phyloP scores from a whole-genome alignment of 2,888 invertebrate species.

The Diarsia mendica region DNA sequence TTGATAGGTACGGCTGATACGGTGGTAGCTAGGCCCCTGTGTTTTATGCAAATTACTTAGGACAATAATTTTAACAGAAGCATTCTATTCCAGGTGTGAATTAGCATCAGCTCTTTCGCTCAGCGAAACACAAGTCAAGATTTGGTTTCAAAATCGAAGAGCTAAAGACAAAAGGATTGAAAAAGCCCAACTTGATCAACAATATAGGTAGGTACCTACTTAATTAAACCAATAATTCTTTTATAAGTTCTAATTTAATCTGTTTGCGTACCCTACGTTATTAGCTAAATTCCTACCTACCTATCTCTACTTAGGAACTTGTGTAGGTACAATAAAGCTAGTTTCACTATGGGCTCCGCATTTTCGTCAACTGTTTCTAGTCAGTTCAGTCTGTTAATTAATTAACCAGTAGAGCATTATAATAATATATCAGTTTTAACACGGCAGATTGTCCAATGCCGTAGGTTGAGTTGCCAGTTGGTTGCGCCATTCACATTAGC shows the following conservation, averaged over 20 bases:
- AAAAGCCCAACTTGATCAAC: constrained; percentile 98
- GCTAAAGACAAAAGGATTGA: constrained; percentile 99
- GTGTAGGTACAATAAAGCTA: background rate
- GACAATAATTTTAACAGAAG: background rate
- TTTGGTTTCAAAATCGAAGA: constrained; percentile 98
- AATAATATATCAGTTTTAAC: background rate
- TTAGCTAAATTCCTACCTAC: background rate
- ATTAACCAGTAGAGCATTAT: no score
- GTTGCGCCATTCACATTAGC: no score
- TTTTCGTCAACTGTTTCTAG: background rate
- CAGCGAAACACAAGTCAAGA: constrained; percentile 99
- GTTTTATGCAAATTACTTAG: background rate
- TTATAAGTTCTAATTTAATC: background rate
- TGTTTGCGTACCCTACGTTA: background rate
- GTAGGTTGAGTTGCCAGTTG: no score
- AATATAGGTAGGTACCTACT: constrained; percentile 96
- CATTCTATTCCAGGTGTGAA: constrained; percentile 92
- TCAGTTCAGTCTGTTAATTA: background rate
- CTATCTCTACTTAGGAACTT: background rate
- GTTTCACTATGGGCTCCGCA: background rate
- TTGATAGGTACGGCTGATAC: no score
- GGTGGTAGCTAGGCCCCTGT: no score
- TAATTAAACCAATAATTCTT: background rate
- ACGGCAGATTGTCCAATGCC: background rate
- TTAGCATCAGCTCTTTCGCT: constrained; percentile 97